Conservation (phyloP, 2,113 vertebrate species). For the Uropsilus gracilis region DNA sequence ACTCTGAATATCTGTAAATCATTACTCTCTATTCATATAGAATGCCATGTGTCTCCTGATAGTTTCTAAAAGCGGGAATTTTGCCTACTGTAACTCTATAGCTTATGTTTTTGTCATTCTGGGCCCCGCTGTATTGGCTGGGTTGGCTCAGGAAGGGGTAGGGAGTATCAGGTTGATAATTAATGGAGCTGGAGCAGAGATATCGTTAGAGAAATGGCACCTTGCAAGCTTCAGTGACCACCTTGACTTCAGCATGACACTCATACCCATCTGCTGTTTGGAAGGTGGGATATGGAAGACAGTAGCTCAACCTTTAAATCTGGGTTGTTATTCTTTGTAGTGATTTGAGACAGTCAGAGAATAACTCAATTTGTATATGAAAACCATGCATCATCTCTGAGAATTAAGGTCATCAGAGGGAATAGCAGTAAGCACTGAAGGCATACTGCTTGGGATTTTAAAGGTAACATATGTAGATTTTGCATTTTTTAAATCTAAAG, state of each 20-base stretch:
- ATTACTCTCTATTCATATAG: background rate
- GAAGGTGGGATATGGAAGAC: background rate
- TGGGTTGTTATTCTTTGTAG: conserved; percentile 17
- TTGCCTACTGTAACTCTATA: background rate
- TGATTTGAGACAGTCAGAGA: conserved; percentile 19
- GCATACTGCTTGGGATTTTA: conserved; percentile 27
- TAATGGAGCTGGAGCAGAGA: background rate
- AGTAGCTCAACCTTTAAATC: conserved; percentile 1
- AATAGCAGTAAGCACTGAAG: background rate
- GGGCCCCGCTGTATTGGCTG: background rate
- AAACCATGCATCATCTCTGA: background rate
- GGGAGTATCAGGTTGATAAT: background rate
- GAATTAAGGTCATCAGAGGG: background rate
- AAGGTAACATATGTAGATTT: background rate
- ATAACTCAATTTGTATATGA: background rate
- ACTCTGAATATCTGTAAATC: background rate
- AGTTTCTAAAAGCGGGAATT: no score
- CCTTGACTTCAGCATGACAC: background rate
- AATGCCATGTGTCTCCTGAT: background rate
- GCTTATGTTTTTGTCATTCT: background rate
- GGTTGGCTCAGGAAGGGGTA: background rate
- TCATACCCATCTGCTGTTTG: background rate
- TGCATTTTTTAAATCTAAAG: conserved; percentile 27
- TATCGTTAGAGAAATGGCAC: background rate
- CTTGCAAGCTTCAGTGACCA: background rate